phyloP scores from a whole-genome alignment of 2,888 invertebrate species.

The Pecten maximus region DNA sequence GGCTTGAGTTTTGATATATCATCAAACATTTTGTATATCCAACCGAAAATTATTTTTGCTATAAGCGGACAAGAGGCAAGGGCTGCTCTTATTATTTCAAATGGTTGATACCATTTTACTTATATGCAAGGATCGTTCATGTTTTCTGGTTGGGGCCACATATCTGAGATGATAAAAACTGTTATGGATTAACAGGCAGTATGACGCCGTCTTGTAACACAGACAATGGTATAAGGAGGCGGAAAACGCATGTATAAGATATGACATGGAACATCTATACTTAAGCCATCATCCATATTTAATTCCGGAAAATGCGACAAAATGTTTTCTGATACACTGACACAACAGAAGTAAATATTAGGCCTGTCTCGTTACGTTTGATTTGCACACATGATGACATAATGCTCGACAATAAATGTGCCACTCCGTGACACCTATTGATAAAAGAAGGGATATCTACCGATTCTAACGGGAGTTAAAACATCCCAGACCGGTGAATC shows the following conservation, averaged over 20 bases:
- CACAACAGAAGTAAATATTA: neutral
- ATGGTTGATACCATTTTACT: neutral
- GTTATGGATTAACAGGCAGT: neutral
- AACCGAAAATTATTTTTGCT: too few relatives aligned
- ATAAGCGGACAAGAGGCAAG: too few relatives aligned
- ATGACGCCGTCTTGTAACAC: neutral
- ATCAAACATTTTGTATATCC: too few relatives aligned
- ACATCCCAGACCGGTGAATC: neutral
- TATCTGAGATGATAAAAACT: neutral
- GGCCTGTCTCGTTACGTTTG: neutral
- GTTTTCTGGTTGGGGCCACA: neutral
- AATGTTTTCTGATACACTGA: neutral
- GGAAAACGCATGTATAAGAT: neutral
- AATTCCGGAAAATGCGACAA: neutral
- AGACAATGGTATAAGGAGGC: neutral
- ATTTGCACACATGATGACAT: neutral
- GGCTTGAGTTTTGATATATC: too few relatives aligned
- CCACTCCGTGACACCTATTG: neutral
- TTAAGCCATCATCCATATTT: constrained; percentile 26
- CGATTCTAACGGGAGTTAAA: neutral
- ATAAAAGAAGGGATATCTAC: neutral
- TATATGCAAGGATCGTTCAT: neutral
- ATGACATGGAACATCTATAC: neutral
- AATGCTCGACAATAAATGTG: neutral
- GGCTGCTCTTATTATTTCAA: too few relatives aligned